Evolutionary conservation across 2,888 invertebrate species (phyloP).

Genomic region (Merodon equestris): DNA sequence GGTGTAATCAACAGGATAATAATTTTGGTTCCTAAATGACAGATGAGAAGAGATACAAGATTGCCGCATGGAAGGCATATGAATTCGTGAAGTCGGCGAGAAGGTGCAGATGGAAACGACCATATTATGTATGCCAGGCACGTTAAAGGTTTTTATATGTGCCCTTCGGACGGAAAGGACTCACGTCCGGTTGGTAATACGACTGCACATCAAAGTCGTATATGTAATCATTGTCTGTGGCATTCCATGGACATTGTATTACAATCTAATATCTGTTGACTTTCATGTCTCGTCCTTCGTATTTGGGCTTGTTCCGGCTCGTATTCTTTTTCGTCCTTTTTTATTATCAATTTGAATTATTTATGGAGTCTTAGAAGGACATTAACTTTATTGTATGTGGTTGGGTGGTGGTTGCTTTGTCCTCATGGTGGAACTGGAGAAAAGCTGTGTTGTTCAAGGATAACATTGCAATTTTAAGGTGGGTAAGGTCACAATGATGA

Average conservation of each 20-base stretch:
- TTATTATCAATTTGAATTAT: conserved; percentile 59
- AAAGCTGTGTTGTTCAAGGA: no score
- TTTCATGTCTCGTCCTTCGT: no score
- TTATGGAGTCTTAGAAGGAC: conserved; percentile 30
- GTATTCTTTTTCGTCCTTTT: conserved; percentile 9
- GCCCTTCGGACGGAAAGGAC: conserved; percentile 9
- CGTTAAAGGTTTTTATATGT: conserved; percentile 22
- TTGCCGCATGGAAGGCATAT: conserved; percentile 43
- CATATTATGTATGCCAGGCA: conserved; percentile 38
- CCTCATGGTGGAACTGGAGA: no score
- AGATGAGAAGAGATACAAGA: conserved; percentile 18
- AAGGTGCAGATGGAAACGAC: conserved; percentile 23
- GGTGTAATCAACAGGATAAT: conserved; percentile 17
- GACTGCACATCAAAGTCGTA: conserved; percentile 28
- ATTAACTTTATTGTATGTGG: conserved; percentile 23
- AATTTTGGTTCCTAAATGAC: conserved; percentile 18
- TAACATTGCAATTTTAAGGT: conserved; percentile 22
- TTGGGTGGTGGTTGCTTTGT: no score
- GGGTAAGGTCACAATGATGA: conserved; percentile 10
- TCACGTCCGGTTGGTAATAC: conserved; percentile 34
- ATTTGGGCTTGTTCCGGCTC: no score
- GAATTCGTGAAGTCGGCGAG: conserved; percentile 18
- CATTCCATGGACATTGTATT: conserved; percentile 19
- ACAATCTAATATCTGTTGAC: conserved; percentile 27
- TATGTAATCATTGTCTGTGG: conserved; percentile 27